Evolutionary conservation across 1,140 invertebrate species (phyloP), one percentile per base, ranked within the genome.

Genomic region (Akabosia matsudoensis): DNA sequence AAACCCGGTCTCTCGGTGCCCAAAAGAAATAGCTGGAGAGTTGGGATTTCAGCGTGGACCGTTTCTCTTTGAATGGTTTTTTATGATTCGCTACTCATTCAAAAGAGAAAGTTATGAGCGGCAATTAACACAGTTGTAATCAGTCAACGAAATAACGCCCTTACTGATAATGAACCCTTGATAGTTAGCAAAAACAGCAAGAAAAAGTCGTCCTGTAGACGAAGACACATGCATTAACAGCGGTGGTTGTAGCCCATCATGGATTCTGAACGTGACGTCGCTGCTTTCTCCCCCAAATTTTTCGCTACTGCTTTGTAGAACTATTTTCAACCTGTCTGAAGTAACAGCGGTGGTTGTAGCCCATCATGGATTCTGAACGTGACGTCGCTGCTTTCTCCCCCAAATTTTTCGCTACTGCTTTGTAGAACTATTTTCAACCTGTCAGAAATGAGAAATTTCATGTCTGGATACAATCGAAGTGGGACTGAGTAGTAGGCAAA

Each of bases 81-180:
- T 7, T 30, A 2, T 30, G n/a, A 30, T 31, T 28, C 31, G 61
- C 61, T 67, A 22, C 7, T n/a, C n/a, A n/a, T n/a, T n/a, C n/a
- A n/a, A n/a, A n/a, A n/a, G n/a, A n/a, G n/a, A n/a, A n/a, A n/a
- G n/a, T n/a, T n/a, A n/a, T n/a, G n/a, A n/a, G n/a, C n/a, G n/a
- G n/a, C n/a, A n/a, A n/a, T n/a, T n/a, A n/a, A n/a, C n/a, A n/a
- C n/a, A n/a, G n/a, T n/a, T n/a, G n/a, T n/a, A n/a, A n/a, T n/a
- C n/a, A n/a, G n/a, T n/a, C n/a, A n/a, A n/a, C n/a, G n/a, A n/a
- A n/a, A n/a, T n/a, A 61, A 61, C n/a, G 26, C 18, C 3, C 54
- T 56, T 67, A 67, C 61, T 24, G 10, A 67, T 30, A 67, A 2
- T 7, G 31, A 67, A 67, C 31, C 61, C 61, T 67, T 67, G 61